A percentile compares a stretch with the other conserved stretches of the same genome.
Conservation (phyloP, 2,797 vertebrate genomes). For the Pteronotus mesoamericanus region DNA sequence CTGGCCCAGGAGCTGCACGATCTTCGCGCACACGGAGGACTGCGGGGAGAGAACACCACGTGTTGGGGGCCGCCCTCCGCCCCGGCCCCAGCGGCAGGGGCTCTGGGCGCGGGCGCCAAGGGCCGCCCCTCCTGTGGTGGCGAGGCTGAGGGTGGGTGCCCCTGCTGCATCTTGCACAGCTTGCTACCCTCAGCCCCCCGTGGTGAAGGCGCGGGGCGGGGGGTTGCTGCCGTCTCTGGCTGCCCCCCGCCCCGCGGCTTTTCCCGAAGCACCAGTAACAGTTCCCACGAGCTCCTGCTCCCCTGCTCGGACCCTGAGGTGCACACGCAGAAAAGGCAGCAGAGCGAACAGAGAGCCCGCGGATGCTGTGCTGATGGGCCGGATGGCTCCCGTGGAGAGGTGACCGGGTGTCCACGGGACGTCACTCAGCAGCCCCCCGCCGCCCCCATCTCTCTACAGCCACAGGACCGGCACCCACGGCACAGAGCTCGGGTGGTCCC, state of each 20-base stretch:
- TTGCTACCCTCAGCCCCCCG: neutral
- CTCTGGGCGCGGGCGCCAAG: neutral
- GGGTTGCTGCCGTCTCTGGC: rapidly evolving
- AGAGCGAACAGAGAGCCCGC: neutral
- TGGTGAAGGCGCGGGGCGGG: rapidly evolving
- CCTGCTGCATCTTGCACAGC: no score
- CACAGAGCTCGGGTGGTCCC: neutral
- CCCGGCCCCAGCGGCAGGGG: rapidly evolving
- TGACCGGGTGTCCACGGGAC: rapidly evolving
- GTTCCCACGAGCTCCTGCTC: rapidly evolving
- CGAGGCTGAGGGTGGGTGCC: neutral
- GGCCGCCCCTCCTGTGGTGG: rapidly evolving
- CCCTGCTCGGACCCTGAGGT: neutral
- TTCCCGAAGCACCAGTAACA: neutral
- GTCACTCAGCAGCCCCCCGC: neutral
- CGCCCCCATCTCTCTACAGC: neutral
- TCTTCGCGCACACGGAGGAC: constrained; percentile 97
- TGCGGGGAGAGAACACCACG: constrained; percentile 60
- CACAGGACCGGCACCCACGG: neutral
- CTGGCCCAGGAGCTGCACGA: constrained; percentile 97
- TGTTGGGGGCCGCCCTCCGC: neutral
- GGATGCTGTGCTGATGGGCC: rapidly evolving
- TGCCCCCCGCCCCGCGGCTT: neutral
- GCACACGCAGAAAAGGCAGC: neutral
- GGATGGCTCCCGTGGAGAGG: no score